Percentiles rank a stretch among this genome's conserved stretches.
Conservation (phyloP, 2,113 vertebrate genomes). For the Entosphenus tridentatus region DNA sequence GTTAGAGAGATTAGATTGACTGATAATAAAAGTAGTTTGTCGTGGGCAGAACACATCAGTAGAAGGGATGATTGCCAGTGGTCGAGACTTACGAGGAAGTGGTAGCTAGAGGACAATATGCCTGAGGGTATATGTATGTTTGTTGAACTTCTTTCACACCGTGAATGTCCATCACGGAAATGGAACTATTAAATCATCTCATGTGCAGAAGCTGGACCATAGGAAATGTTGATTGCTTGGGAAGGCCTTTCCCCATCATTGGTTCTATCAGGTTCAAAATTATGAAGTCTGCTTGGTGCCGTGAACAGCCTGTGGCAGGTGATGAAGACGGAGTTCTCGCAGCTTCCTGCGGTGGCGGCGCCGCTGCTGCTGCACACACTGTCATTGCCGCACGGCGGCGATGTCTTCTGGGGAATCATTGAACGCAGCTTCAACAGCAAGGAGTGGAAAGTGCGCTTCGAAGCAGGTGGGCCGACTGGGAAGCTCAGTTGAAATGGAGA, state of each 20-base stretch:
- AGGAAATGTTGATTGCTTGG: neutral
- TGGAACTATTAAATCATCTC: neutral
- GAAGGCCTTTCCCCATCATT: neutral
- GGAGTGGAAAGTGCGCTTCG: slow-evolving; percentile 95
- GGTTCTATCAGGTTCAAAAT: neutral
- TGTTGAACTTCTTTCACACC: too few relatives aligned
- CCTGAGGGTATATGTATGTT: too few relatives aligned
- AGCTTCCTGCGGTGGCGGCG: slow-evolving; percentile 69
- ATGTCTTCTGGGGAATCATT: slow-evolving; percentile 95
- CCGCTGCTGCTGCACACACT: slow-evolving; percentile 82
- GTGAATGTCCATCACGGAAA: neutral
- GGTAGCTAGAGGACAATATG: too few relatives aligned
- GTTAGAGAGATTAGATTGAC: too few relatives aligned
- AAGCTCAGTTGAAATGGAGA: too few relatives aligned
- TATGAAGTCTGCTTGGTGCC: neutral
- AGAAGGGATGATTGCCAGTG: too few relatives aligned
- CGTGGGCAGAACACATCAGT: too few relatives aligned
- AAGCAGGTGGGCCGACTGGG: slow-evolving; percentile 46
- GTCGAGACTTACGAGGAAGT: too few relatives aligned
- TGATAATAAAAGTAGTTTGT: too few relatives aligned
- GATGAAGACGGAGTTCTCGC: slow-evolving; percentile 82
- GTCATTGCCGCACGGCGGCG: slow-evolving; percentile 67
- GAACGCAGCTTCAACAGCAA: slow-evolving; percentile 87
- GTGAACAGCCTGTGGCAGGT: slow-evolving; percentile 64
- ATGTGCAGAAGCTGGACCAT: neutral